A percentile compares a stretch with the other conserved stretches of the same genome.
phyloP scores from a whole-genome alignment of 2,797 vertebrate species.

The Tokudaia muenninki region DNA sequence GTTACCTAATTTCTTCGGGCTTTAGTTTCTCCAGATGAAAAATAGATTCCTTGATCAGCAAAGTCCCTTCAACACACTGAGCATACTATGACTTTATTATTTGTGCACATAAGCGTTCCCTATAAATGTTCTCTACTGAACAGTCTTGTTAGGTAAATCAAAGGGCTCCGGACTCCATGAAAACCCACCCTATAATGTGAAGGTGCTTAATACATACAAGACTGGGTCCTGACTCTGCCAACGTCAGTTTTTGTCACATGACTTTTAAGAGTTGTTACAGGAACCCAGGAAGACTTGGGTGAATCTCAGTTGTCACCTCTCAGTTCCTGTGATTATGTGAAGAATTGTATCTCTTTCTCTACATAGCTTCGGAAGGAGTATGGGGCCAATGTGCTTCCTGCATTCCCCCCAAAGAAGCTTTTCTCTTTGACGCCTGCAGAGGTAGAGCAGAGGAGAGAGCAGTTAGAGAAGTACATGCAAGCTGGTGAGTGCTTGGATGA shows the following conservation, averaged over 20 bases:
- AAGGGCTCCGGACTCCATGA: not conserved
- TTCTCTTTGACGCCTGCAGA: constrained; percentile 97
- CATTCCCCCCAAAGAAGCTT: constrained; percentile 99
- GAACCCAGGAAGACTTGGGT: not conserved
- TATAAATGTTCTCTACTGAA: constrained; percentile 11
- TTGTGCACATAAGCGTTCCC: not conserved
- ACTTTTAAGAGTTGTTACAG: not conserved
- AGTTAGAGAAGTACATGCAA: constrained; percentile 99
- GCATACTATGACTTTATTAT: constrained; percentile 33
- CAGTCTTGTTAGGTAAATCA: constrained; percentile 2
- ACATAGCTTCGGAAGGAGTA: constrained; percentile 97
- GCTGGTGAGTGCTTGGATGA: constrained; percentile 91
- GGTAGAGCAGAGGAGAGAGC: constrained; percentile 97
- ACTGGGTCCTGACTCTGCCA: not conserved
- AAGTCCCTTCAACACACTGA: constrained; percentile 2
- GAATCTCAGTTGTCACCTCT: not conserved
- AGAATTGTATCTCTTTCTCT: constrained; percentile 64
- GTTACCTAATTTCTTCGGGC: constrained; percentile 40
- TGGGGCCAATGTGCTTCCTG: constrained; percentile 95
- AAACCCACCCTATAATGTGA: not conserved
- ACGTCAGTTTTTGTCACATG: constrained; percentile 32
- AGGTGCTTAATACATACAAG: constrained; percentile 20
- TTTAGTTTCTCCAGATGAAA: constrained; percentile 51
- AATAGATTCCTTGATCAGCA: constrained; percentile 43
- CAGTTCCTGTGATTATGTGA: constrained; percentile 56